Base-by-base conservation (phyloP, 2,797 vertebrate species). In the Muscicapa striata region DNA sequence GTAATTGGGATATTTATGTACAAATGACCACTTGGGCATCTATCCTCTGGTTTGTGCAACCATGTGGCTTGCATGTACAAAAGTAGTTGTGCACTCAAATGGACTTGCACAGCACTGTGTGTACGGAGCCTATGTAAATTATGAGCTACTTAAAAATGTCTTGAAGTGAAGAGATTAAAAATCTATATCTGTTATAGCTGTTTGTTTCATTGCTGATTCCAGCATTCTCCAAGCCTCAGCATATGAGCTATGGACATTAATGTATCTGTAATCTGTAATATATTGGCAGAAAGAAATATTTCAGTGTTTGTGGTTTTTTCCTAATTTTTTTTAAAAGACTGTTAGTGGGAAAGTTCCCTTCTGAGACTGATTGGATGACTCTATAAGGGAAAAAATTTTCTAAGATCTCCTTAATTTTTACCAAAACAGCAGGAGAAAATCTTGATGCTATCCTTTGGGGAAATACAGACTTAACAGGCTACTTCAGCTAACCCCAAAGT, bases 401-500 rank as follows among this genome's bases (percentile, higher is more conserved):
- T 41, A 58, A 78, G 18, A 27, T 61, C 32, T 16, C 2, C 2
- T 55, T 40, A 5, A 24, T 79, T 87, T 82, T 59, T 34, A 79
- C 11, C 4, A 23, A 52, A 94, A 30, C 49, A 73, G 24, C 66
- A 84, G 48, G 29, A 74, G 9, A 80, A 92, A 93, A 75, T 62
- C 70, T 89, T 70, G 30, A 49, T 84, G 34, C 29, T 73, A 19
- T 52, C 14, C 52, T 76, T 94, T 73, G 43, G 93, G 73, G 59
- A 95, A 94, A 80, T 45, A n/a, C 24, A 82, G 88, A 55, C n/a
- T 89, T 91, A 76, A 69, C 43, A 48, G 72, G 68, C 46, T 84
- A 76, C 90, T 96, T 95, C 69, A 91, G 40, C 80, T 92, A 96
- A 90, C 80, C 62, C 48, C 18, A 23, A 90, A 95, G 81, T 85